phyloP scores from a whole-genome alignment of 1,140 invertebrate genomes.

The Zaprionus tsacasi region DNA sequence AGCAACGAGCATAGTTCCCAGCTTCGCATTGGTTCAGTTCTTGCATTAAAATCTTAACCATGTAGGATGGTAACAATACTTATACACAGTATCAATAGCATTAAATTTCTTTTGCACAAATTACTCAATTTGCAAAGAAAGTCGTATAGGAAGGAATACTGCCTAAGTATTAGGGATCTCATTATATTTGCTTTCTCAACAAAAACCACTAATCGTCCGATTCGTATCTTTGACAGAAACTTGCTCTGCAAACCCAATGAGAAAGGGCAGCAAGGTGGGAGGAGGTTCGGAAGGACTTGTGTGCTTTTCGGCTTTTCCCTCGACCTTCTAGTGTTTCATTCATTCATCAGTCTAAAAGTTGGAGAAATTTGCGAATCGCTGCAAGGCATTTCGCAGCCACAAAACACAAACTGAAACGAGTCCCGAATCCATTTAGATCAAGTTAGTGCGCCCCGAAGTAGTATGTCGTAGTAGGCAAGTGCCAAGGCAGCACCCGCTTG shows the following conservation, averaged over 20 bases:
- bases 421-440: constrained; percentile 47
- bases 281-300: not conserved
- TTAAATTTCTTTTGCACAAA: not conserved
- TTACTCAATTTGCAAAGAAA: not conserved
- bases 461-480: constrained; percentile 31
- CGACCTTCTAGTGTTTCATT: constrained; percentile 6
- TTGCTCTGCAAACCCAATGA: not conserved
- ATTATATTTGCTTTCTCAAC: not conserved
- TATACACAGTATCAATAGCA: not conserved
- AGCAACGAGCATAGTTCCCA: no score
- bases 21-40: no score
- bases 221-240: not conserved
- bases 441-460: constrained; percentile 43
- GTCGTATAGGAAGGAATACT: not conserved
- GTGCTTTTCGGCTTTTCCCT: not conserved
- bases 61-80: no score
- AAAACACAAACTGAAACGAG: constrained; percentile 29
- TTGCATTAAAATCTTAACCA: no score
- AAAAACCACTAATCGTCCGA: constrained; percentile 6
- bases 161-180: not conserved
- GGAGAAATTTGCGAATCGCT: constrained; percentile 30
- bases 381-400: constrained; percentile 48
- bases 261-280: not conserved
- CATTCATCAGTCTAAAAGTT: constrained; percentile 50
- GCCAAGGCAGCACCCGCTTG: not conserved